These are phyloP conservation scores for Saccopteryx bilineata DNA, from an alignment of 2,113 vertebrate species.

Conservation along the genomic window DNA sequence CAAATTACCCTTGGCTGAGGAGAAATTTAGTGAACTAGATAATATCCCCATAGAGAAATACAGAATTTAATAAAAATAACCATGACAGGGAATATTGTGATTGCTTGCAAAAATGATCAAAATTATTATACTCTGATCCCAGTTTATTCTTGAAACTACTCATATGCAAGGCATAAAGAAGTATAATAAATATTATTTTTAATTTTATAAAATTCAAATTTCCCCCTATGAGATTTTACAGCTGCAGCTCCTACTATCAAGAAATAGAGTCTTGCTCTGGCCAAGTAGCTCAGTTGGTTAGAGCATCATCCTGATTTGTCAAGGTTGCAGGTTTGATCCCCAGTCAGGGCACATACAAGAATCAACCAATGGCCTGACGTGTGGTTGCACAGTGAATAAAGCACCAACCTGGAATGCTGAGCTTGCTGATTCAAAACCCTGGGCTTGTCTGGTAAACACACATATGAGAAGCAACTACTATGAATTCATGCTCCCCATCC, in stretches of 20 bases:
- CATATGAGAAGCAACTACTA: no score
- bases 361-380: no score
- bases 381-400: no score
- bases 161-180: background rate
- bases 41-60: background rate
- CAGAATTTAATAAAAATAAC: background rate
- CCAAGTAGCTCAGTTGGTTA: no score
- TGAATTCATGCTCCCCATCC: no score
- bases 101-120: background rate
- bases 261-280: background rate
- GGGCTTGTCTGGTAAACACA: no score
- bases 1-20: background rate
- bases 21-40: background rate
- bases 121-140: background rate
- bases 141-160: background rate
- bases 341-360: no score
- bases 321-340: no score
- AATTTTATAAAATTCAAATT: slow-evolving; percentile 14
- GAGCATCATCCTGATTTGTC: no score
- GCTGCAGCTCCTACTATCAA: background rate
- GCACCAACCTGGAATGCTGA: no score
- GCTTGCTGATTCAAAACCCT: no score
- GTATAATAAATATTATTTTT: background rate
- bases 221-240: background rate
- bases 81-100: background rate